Conservation (phyloP, 2,888 invertebrate species). For the Cerceris rybyensis region DNA sequence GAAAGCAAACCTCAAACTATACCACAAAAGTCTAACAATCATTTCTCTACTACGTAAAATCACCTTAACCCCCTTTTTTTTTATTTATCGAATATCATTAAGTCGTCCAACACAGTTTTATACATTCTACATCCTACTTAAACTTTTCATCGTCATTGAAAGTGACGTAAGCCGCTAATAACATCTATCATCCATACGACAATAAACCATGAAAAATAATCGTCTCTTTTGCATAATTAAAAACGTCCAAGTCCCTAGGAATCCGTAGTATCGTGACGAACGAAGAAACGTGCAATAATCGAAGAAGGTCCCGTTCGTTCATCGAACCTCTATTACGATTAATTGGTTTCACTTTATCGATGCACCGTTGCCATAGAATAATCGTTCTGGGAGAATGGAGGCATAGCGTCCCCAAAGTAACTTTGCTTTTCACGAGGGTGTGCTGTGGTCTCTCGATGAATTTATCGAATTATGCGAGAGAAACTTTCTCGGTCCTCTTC, state of each 20-base stretch:
- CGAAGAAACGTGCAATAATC: slow-evolving; percentile 7
- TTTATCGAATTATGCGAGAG: slow-evolving; percentile 57
- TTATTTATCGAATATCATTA: too few species aligned
- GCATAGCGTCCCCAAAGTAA: slow-evolving; percentile 34
- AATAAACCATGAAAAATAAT: too few species aligned
- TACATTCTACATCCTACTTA: too few species aligned
- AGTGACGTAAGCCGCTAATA: too few species aligned
- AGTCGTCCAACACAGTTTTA: too few species aligned
- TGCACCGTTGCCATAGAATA: slow-evolving; percentile 20
- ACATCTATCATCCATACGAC: too few species aligned
- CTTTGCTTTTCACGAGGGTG: slow-evolving; percentile 53
- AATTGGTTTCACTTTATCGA: slow-evolving; percentile 33
- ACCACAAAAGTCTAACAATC: too few species aligned
- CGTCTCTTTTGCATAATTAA: too few species aligned
- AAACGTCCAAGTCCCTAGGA: background rate
- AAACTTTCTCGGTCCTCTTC: slow-evolving; percentile 19
- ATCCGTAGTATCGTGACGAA: background rate
- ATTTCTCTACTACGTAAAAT: too few species aligned
- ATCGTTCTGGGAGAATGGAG: slow-evolving; percentile 33
- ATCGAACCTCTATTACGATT: slow-evolving; percentile 31
- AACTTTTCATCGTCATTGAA: too few species aligned
- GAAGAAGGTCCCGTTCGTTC: slow-evolving; percentile 4
- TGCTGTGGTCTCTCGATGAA: slow-evolving; percentile 55
- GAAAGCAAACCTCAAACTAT: too few species aligned
- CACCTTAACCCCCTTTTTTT: too few species aligned